Evolutionary conservation across 2,797 vertebrate genomes (phyloP), one percentile per base, ranked within the genome.

Genomic region (Gymnopithys bicolor): DNA sequence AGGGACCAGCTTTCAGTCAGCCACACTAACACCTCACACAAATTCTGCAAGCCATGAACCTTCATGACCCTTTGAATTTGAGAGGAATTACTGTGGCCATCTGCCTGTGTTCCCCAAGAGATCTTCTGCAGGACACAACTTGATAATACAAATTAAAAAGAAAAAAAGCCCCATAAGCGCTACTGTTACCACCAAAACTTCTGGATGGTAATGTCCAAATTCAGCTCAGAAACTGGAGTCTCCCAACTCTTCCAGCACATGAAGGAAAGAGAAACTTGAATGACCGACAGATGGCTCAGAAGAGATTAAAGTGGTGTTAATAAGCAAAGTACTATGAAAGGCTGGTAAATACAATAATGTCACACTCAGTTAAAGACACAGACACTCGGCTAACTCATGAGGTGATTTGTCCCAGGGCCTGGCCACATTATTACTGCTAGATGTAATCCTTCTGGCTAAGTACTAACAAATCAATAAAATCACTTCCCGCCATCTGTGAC

Each of bases 241-340:
- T 92, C 84, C 39, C 62, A 85, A 58, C 35, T 90, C 45, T 83
- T 90, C 49, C 46, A 81, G 73, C 32, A 49, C 39, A 59, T n/a
- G 73, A 94, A 91, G 58, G 55, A 91, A 89, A 77, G n/a, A 77
- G 59, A 83, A 96, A 93, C 87, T 78, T 95, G 89, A 92, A 83
- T 94, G 93, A 94, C 92, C 39, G 1, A 92, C 90, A 95, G 92
- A 97, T 93, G 90, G 88, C 89, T 93, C 84, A 95, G 82, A 92
- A 87, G 69, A 95, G 93, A 96, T 96, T 94, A 93, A 84, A 87
- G 32, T 86, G 60, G 46, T 90, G 94, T 90, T 96, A 94, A 94
- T 91, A 94, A 91, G 89, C 69, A 90, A 94, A 94, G 69, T 58
- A 39, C 66, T 84, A 55, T 17, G 73, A 86, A 93, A 59, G 69